Evolutionary conservation across 2,888 invertebrate genomes (phyloP).

Genomic region (Leptinotarsa haldemani): DNA sequence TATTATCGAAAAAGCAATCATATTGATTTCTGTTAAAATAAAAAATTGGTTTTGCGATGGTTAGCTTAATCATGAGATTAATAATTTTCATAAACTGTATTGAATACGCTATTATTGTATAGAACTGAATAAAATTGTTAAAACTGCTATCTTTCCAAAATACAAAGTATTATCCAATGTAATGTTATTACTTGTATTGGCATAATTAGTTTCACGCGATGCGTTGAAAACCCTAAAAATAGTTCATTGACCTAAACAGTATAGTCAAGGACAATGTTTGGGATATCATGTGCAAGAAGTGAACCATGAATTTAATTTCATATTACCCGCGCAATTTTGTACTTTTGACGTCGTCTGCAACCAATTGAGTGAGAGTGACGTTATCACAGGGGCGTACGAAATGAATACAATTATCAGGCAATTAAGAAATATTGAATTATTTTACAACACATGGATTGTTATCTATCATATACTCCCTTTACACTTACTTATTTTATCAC

Average conservation of each 20-base stretch:
- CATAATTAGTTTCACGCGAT: slow-evolving; percentile 27
- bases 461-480: no score
- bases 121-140: no score
- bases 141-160: background rate
- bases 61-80: no score
- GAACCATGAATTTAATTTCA: slow-evolving; percentile 40
- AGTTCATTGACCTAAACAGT: slow-evolving; percentile 47
- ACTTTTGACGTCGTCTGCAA: slow-evolving; percentile 32
- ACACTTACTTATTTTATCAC: no score
- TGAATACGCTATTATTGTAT: no score
- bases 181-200: slow-evolving; percentile 26
- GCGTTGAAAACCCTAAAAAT: slow-evolving; percentile 36
- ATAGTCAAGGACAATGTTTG: slow-evolving; percentile 47
- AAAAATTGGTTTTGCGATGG: no score
- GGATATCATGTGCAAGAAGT: slow-evolving; percentile 32
- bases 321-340: slow-evolving; percentile 45
- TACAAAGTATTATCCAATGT: slow-evolving; percentile 2
- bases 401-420: no score
- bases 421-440: no score
- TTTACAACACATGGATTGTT: no score
- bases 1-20: no score
- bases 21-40: no score
- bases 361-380: slow-evolving; percentile 30
- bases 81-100: no score
- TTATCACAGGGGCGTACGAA: slow-evolving; percentile 30